Percentiles rank a stretch among this genome's conserved stretches.
Conservation (phyloP, 2,113 vertebrate genomes). For the Tachuris rubrigastra region DNA sequence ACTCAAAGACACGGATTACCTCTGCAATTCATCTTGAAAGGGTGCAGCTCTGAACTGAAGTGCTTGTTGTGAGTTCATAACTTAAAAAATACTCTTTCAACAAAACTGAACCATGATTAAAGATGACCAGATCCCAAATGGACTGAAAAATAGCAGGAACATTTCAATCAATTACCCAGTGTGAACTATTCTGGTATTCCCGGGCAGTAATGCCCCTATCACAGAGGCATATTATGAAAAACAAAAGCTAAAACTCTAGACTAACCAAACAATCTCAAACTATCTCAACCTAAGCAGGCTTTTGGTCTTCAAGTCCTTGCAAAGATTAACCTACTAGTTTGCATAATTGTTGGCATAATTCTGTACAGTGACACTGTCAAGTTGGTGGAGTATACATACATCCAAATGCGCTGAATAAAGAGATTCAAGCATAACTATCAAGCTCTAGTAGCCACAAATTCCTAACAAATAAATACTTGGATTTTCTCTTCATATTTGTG, state of each 20-base stretch:
- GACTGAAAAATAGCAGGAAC: neutral
- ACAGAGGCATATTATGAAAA: neutral
- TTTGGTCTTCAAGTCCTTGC: neutral
- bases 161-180: neutral
- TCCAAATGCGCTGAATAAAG: neutral
- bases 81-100: neutral
- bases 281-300: neutral
- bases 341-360: neutral
- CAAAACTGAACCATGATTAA: neutral
- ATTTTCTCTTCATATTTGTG: neutral
- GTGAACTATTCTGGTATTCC: neutral
- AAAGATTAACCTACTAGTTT: neutral
- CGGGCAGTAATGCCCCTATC: neutral
- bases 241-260: neutral
- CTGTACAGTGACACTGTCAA: neutral
- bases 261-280: neutral
- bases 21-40: neutral
- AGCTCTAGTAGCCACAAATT: neutral
- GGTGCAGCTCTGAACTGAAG: neutral
- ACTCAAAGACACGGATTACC: neutral
- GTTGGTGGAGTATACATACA: rapidly evolving
- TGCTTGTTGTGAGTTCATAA: neutral
- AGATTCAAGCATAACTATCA: neutral
- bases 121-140: neutral
- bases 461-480: neutral